Evolutionary conservation across 2,888 invertebrate genomes (phyloP).

Genomic region (Ypsolopha scabrella): DNA sequence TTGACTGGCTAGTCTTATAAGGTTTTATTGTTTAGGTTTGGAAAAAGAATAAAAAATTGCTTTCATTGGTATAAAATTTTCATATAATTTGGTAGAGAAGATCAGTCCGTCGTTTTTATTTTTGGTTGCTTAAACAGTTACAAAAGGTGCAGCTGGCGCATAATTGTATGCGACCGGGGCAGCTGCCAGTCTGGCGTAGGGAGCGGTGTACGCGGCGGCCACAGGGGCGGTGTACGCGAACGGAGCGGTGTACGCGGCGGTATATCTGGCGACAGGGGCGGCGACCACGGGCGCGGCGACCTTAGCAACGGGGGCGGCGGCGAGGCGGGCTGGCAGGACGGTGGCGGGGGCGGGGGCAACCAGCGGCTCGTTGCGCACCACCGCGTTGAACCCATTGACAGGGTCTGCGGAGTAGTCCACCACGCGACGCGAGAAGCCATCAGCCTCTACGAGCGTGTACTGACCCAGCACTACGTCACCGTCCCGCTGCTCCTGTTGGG

Average conservation of each 20-base stretch:
- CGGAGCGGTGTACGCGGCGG: constrained; percentile 28
- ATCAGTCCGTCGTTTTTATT: constrained; percentile 8
- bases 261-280: constrained; percentile 25
- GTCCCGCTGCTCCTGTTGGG: constrained; percentile 54
- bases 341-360: constrained; percentile 23
- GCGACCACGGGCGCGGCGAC: constrained; percentile 24
- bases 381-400: constrained; percentile 49
- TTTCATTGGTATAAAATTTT: too few relatives aligned
- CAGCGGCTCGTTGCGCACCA: constrained; percentile 39
- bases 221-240: constrained; percentile 30
- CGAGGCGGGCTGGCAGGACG: constrained; percentile 14
- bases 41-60: neutral
- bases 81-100: constrained; percentile 14
- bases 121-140: constrained; percentile 29
- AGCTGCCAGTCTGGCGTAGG: constrained; percentile 15
- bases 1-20: neutral
- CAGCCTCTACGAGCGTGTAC: constrained; percentile 46
- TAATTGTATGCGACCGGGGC: constrained; percentile 23
- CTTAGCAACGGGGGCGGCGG: constrained; percentile 28
- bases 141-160: constrained; percentile 32
- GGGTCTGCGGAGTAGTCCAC: constrained; percentile 51
- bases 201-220: constrained; percentile 29
- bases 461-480: constrained; percentile 62
- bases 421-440: constrained; percentile 40
- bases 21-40: neutral